Base-by-base conservation (phyloP, 2,888 invertebrate species). In the Cheilosia variabilis region DNA sequence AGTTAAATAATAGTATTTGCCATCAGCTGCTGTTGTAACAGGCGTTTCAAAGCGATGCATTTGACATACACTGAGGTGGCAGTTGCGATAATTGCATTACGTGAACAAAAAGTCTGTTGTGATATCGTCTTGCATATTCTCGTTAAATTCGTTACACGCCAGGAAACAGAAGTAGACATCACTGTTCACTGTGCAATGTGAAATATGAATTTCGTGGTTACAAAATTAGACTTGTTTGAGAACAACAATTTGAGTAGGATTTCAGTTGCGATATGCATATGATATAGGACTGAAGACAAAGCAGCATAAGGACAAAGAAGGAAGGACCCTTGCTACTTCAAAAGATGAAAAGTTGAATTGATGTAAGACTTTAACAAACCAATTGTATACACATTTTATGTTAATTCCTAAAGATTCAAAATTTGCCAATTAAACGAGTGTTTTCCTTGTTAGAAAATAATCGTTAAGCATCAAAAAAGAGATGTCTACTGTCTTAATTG, bases 81-180 rank as follows among this genome's bases (percentile, higher is more conserved):
- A 62, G 65, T 60, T 72, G 27, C 15, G 52, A 79, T 79, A 79
- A 68, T 73, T 73, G 62, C 68, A 68, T 80, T 68, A 68, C 53
- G 22, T 66, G 41, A 68, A 63, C 62, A 73, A 47, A 62, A 68
- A 50, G 22, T n/a, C 41, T 47, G 47, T 60, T 73, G 80, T 80
- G 7, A 19, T 68, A 55, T 50, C 58, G 17, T 60, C 41, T 34
- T 58, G 41, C 24, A 55, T 57, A 13, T 34, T 43, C 19, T n/a
- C 24, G 17, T 52, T 60, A 52, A 45, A 43, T 53, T 53, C 17
- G 13, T 1, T n/a, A 31, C 17, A 45, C 15, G 47, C 47, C 47
- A 43, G 27, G 17, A 5, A 2, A 15, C 13, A 2, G 9, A 13
- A 17, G 45, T 17, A 45, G 17, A 37, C 13, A 10, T 31, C 31